Evolutionary conservation across 2,888 invertebrate genomes (phyloP), one percentile per base, ranked within the genome.

Genomic region (Lithophane semibrunnea): DNA sequence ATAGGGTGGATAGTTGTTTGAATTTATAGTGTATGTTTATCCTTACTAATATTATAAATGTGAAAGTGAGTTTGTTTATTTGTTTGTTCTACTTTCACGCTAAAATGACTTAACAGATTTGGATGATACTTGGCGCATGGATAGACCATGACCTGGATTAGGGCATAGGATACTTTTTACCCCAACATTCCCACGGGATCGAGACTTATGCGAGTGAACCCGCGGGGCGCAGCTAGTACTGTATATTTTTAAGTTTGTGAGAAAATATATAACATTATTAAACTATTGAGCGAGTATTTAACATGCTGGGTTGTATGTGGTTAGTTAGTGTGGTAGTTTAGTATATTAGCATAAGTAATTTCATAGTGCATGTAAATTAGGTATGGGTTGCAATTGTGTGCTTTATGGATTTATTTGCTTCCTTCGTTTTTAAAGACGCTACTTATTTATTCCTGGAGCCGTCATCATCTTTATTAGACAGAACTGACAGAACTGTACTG

Each of bases 301-400:
- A 44, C n/a, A 29, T 63, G 52, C 47, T 68, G 21, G 18, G 0
- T 29, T 63, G 13, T 42, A 79, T 24, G 80, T 24, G 21, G 37
- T 61, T 29, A 29, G 29, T 29, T 29, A 29, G 29, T 29, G 29
- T 29, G 29, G 29, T 29, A 42, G n/a, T 24, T 10, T 44, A 42
- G n/a, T 16, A 52, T 47, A 74, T 81, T 81, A 75, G 9, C 67
- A 64, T 79, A 68, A 13, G 49, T 64, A 81, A 81, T 75, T 64
- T 58, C 56, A 24, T 44, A 44, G 61, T 60, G 54, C 37, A 18
- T 52, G 1, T 60, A 52, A 21, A 16, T 16, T n/a, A 24, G 44
- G 4, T n/a, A 9, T 24, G 44, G 7, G 3, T n/a, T 44, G 44
- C 12, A 37, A 44, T 64, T 16, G n/a, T 3, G 21, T 47, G 2